Evolutionary conservation across 2,888 invertebrate species (phyloP), one percentile per base, ranked within the genome.

Genomic region (Ctena decussata): DNA sequence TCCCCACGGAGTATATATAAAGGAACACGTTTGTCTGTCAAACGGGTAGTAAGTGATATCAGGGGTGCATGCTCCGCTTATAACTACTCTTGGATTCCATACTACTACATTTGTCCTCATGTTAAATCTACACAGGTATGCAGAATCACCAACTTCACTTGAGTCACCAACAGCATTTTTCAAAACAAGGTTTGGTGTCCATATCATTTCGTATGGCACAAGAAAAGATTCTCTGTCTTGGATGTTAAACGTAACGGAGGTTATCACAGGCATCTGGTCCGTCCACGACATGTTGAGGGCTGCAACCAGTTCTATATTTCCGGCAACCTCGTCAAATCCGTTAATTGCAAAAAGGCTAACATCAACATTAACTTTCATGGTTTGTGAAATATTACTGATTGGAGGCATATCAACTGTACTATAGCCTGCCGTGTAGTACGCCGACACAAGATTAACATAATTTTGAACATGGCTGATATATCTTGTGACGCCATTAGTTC

Each of bases 31-130:
- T 30, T 87, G 87, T 41, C 79, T 57, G 35, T 87, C 87, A 60
- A 87, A 87, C 27, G 87, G 87, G 39, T 87, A 87, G 53, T 72
- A 87, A 24, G 87, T 87, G 37, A 87, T 85, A 81, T 87, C 87
- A 24, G 87, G 87, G 32, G 87, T 85, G 39, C 87, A 87, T 0
- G 87, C 77, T 6, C 78, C 78, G 41, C 87, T 87, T 6, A 85
- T 82, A n/a, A 87, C 71, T 24, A 85, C 80, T 21, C 87, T 53
- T 41, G 87, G 87, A 65, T 74, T 82, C 87, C 87, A 87, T 0
- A 65, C 35, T 2, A 87, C 80, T 11, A 30, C 27, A 24, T 82
- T 70, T 5, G 72, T 73, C 27, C 39, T 65, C 84, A 84, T 84
- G 49, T 84, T 35, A 12, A 65, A 82, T 12, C 82, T 27, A 44